Percentiles rank a stretch among this genome's conserved stretches.
These are phyloP conservation scores for Malurus elegans DNA, from an alignment of 2,113 vertebrate species.

Conservation along the genomic window DNA sequence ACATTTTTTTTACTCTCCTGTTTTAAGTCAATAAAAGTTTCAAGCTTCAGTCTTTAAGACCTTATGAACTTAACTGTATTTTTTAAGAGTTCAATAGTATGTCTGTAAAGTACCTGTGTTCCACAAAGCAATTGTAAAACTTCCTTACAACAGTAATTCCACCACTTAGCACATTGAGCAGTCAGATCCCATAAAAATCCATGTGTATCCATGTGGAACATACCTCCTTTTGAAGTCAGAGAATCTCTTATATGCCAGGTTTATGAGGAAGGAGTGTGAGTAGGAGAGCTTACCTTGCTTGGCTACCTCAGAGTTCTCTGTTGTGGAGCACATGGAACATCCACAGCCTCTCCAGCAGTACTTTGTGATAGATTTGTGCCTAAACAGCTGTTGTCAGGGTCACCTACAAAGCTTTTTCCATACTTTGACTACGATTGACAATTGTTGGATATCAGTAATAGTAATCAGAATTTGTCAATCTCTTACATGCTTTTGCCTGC, in stretches of 20 bases:
- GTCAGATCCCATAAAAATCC: not conserved
- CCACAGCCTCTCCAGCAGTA: not conserved
- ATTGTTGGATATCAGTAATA: not conserved
- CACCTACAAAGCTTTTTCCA: not conserved
- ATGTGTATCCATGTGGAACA: not conserved
- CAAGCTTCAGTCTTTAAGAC: not conserved
- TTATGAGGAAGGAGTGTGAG: not conserved
- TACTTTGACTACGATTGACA: not conserved
- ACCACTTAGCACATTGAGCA: not conserved
- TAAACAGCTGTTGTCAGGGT: not conserved
- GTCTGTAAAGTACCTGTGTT: not conserved
- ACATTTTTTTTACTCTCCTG: fast-evolving
- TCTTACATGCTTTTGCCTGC: not conserved
- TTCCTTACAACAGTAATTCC: not conserved
- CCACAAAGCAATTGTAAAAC: not conserved
- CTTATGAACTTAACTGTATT: not conserved
- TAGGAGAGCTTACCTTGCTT: not conserved
- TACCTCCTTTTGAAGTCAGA: not conserved
- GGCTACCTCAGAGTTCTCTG: not conserved
- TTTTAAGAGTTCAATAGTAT: not conserved
- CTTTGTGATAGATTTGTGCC: not conserved
- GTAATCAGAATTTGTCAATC: not conserved
- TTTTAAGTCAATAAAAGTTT: not conserved
- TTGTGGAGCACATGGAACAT: not conserved
- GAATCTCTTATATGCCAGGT: not conserved